phyloP scores from a whole-genome alignment of 2,113 vertebrate genomes.

The Lepus europaeus region DNA sequence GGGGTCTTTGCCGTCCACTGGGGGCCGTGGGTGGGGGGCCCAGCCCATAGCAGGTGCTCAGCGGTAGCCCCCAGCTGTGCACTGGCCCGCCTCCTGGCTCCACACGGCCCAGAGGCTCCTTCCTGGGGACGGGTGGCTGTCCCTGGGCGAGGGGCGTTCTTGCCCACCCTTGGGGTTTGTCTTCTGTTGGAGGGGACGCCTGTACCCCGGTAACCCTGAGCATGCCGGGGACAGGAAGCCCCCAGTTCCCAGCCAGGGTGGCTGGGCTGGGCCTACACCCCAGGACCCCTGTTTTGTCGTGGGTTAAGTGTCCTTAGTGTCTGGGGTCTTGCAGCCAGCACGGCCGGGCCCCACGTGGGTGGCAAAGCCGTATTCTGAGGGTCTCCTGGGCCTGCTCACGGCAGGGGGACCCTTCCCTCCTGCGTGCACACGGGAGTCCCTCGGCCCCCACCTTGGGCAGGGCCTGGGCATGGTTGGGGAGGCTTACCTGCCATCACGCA shows the following conservation, averaged over 20 bases:
- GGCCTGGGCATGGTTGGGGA: not conserved
- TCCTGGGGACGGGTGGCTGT: too few species aligned
- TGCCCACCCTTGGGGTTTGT: not conserved
- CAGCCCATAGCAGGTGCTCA: not conserved
- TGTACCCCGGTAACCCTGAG: not conserved
- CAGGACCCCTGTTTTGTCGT: not conserved
- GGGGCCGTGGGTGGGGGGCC: too few species aligned
- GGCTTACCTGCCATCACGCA: slow-evolving; percentile 96
- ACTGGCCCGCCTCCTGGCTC: not conserved
- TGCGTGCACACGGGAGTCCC: too few species aligned
- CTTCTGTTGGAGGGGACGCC: not conserved
- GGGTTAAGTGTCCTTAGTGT: not conserved
- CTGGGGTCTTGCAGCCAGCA: too few species aligned
- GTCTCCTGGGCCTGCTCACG: not conserved
- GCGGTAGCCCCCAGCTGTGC: not conserved
- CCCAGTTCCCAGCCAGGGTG: not conserved
- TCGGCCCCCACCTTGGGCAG: too few species aligned
- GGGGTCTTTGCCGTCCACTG: too few species aligned
- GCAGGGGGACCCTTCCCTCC: too few species aligned
- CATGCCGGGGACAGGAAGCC: not conserved
- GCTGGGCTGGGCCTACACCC: not conserved
- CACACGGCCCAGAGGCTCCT: too few species aligned
- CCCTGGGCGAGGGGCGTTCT: not conserved
- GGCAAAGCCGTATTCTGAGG: not conserved
- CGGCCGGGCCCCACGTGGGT: not conserved